phyloP scores from a whole-genome alignment of 2,888 invertebrate species.

The Cactoblastis cactorum region DNA sequence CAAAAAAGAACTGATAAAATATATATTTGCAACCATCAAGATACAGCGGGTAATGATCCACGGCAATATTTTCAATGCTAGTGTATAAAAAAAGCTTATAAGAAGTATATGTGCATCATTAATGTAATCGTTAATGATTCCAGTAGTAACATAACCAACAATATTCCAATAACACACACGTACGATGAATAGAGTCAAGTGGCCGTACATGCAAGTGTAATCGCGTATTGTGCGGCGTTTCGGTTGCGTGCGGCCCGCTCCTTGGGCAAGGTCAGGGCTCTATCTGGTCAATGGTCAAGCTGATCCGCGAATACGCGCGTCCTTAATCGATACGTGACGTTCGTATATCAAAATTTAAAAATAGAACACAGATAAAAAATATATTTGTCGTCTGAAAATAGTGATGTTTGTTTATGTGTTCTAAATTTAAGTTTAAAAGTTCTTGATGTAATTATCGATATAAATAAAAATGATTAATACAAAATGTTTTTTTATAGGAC shows the following conservation, averaged over 20 bases:
- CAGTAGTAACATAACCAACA: background rate
- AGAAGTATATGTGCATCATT: background rate
- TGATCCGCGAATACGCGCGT: slow-evolving; percentile 50
- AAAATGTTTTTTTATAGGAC: background rate
- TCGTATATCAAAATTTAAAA: slow-evolving; percentile 25
- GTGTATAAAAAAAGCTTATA: background rate
- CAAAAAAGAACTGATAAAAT: too few relatives aligned
- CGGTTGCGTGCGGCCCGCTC: slow-evolving; percentile 51
- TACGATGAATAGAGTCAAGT: slow-evolving; percentile 15
- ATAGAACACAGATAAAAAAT: slow-evolving; percentile 16
- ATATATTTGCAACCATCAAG: too few relatives aligned
- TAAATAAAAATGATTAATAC: background rate
- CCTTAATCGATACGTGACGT: slow-evolving; percentile 43
- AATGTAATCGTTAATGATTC: background rate
- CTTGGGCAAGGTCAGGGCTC: slow-evolving; percentile 76
- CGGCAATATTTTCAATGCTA: too few relatives aligned
- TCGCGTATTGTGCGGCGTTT: slow-evolving; percentile 43
- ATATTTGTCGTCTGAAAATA: background rate
- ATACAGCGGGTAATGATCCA: too few relatives aligned
- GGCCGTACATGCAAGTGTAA: slow-evolving; percentile 16
- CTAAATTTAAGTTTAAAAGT: background rate
- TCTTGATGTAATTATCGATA: background rate
- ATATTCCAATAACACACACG: slow-evolving; percentile 4
- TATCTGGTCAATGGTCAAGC: slow-evolving; percentile 74
- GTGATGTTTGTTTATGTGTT: background rate